These are phyloP conservation scores for Daphoenositta chrysoptera DNA, from an alignment of 2,113 vertebrate genomes.

Conservation along the genomic window DNA sequence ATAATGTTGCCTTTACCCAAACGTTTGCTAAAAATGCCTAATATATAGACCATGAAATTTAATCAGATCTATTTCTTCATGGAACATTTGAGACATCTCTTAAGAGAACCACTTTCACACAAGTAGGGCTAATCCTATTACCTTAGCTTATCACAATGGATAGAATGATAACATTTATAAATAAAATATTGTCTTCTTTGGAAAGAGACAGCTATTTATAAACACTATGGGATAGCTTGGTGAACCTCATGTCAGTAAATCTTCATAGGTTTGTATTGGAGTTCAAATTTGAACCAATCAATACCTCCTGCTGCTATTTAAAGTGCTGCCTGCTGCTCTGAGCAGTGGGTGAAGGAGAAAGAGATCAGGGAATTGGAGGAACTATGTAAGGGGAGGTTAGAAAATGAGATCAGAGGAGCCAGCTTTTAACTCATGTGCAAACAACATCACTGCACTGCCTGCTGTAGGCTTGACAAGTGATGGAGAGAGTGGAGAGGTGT, in stretches of 20 bases:
- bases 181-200: slow-evolving; percentile 40
- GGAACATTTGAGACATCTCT: background rate
- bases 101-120: background rate
- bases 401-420: background rate
- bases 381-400: background rate
- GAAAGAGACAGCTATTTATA: slow-evolving; percentile 42
- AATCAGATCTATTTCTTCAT: background rate
- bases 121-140: background rate
- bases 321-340: background rate
- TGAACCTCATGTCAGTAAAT: background rate
- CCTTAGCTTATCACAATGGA: background rate
- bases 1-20: background rate
- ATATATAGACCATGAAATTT: background rate
- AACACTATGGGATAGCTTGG: background rate
- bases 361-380: background rate
- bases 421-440: background rate
- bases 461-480: background rate
- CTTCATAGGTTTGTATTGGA: background rate
- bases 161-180: slow-evolving; percentile 24
- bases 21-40: background rate
- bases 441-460: background rate
- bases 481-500: background rate
- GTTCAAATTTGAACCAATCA: slow-evolving; percentile 26
- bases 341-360: background rate
- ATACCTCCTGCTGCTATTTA: slow-evolving; percentile 48